Conservation (phyloP, 2,888 invertebrate genomes). For the Amphipoea lucens region DNA sequence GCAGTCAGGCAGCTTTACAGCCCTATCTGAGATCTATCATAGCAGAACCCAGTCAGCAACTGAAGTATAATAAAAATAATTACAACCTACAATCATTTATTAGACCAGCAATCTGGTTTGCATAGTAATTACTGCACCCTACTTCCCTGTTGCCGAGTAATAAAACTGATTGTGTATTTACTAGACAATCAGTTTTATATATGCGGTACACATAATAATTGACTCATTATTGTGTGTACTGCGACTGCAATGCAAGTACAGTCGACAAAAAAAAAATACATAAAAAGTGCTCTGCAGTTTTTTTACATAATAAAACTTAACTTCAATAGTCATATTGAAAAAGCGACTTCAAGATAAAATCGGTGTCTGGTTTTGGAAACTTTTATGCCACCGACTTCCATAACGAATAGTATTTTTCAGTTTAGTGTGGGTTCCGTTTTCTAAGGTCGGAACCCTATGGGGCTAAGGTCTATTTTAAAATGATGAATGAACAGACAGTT, state of each 20-base stretch:
- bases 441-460: background rate
- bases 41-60: slow-evolving; percentile 1
- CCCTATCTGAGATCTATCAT: background rate
- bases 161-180: slow-evolving; percentile 36
- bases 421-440: background rate
- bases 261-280: background rate
- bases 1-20: background rate
- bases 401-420: background rate
- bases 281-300: background rate
- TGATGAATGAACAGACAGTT: too few species aligned
- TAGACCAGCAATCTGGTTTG: slow-evolving; percentile 24
- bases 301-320: too few species aligned
- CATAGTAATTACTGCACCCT: slow-evolving; percentile 18
- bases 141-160: slow-evolving; percentile 48
- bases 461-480: background rate
- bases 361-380: background rate
- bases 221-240: slow-evolving; percentile 5
- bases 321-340: too few species aligned
- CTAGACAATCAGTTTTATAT: slow-evolving; percentile 18
- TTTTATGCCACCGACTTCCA: background rate
- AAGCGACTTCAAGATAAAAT: background rate
- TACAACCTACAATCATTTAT: slow-evolving; percentile 33
- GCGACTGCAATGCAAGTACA: slow-evolving; percentile 4
- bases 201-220: slow-evolving; percentile 24
- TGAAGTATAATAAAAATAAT: slow-evolving; percentile 30